Percentiles rank a stretch among this genome's conserved stretches.
These are phyloP conservation scores for Sphaeramia orbicularis DNA, from an alignment of 2,797 vertebrate genomes.

Conservation along the genomic window DNA sequence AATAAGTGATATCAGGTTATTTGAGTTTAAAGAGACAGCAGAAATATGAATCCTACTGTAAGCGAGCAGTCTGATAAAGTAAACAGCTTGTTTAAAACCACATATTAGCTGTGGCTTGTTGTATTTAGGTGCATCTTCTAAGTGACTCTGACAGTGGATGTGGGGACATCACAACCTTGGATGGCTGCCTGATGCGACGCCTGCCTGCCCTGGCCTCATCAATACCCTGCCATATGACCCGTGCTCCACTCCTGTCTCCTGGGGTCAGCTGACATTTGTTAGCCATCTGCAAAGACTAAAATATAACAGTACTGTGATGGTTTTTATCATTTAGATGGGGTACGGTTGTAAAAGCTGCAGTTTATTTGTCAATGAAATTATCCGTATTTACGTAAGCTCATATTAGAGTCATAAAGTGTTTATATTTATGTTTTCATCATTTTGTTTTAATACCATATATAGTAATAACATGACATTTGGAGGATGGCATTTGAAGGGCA, in stretches of 20 bases:
- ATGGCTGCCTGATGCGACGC: background rate
- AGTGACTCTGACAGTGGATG: background rate
- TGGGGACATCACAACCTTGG: constrained; percentile 4
- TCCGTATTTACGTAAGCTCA: too few species aligned
- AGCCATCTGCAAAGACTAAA: constrained; percentile 5
- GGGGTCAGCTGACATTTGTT: background rate
- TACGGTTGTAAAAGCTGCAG: too few species aligned
- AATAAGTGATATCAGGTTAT: background rate
- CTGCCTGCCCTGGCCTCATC: constrained; percentile 1
- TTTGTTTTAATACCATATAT: too few species aligned
- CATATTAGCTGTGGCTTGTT: background rate
- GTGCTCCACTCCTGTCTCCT: background rate
- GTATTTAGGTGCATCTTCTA: background rate
- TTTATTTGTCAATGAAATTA: too few species aligned
- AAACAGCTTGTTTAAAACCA: too few species aligned
- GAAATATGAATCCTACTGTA: background rate
- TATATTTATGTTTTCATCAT: too few species aligned
- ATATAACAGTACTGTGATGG: background rate
- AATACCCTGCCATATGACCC: background rate
- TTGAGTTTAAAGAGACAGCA: background rate
- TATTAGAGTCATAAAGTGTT: too few species aligned
- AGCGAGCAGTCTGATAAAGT: constrained; percentile 8
- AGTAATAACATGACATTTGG: too few species aligned
- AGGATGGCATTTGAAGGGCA: too few species aligned
- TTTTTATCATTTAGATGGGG: too few species aligned